phyloP scores from a whole-genome alignment of 2,888 invertebrate species.

The Synergus laeviventris region DNA sequence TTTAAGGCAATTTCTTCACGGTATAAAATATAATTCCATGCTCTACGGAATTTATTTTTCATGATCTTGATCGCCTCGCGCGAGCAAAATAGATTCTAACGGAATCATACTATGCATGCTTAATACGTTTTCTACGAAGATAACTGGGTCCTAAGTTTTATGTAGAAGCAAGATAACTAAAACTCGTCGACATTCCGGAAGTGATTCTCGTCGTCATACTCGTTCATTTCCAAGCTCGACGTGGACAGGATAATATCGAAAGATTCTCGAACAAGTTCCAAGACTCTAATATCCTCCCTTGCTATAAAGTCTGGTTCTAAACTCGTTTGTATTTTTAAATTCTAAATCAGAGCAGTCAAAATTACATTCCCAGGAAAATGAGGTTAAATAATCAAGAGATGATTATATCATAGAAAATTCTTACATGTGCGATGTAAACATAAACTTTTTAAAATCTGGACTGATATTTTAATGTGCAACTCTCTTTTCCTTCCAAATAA shows the following conservation, averaged over 20 bases:
- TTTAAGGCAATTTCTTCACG: background rate
- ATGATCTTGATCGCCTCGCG: slow-evolving; percentile 18
- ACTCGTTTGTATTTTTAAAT: background rate
- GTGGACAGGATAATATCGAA: slow-evolving; percentile 25
- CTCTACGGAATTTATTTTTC: slow-evolving; percentile 30
- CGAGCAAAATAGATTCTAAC: slow-evolving; percentile 31
- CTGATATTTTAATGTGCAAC: background rate
- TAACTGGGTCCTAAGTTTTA: slow-evolving; percentile 31
- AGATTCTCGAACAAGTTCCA: slow-evolving; percentile 29
- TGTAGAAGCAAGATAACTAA: slow-evolving; percentile 13
- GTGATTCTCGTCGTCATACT: slow-evolving; percentile 35
- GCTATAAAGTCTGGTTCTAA: background rate
- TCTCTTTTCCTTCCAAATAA: background rate
- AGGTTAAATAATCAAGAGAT: background rate
- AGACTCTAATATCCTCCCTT: background rate
- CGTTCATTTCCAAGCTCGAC: slow-evolving; percentile 32
- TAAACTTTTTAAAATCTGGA: background rate
- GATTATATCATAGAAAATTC: background rate
- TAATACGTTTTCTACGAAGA: slow-evolving; percentile 9
- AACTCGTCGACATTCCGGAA: slow-evolving; percentile 37
- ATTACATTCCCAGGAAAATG: background rate
- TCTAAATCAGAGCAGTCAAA: background rate
- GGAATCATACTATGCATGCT: slow-evolving; percentile 30
- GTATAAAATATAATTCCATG: slow-evolving; percentile 18
- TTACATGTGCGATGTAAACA: too few relatives aligned